Conservation (phyloP, 2,888 invertebrate genomes). For the Scaptomyza cyrtandrae region DNA sequence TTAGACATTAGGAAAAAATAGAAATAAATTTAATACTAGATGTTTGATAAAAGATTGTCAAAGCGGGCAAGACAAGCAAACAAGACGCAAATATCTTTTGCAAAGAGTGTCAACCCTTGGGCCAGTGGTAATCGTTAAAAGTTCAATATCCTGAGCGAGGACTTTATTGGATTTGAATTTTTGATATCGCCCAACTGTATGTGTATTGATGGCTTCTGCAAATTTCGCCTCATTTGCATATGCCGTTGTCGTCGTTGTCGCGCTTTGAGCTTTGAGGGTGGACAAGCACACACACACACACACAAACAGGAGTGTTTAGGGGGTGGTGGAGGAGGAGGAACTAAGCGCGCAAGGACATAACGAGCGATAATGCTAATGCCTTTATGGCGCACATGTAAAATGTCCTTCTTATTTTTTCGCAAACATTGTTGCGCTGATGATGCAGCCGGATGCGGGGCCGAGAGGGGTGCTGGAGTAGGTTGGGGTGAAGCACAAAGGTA, state of each 20-base stretch:
- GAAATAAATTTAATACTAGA: neutral
- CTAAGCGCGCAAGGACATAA: conserved; percentile 65
- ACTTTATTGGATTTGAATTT: conserved; percentile 75
- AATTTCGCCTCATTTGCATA: conserved; percentile 67
- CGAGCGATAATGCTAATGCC: conserved; percentile 82
- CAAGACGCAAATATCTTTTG: neutral
- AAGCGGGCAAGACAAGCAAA: conserved; percentile 11
- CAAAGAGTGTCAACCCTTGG: conserved; percentile 46
- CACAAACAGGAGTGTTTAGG: neutral
- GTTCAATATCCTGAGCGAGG: conserved; percentile 51
- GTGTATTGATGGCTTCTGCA: conserved; percentile 70
- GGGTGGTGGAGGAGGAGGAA: neutral
- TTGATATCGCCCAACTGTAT: conserved; percentile 64
- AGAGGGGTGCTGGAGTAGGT: neutral
- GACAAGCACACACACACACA: conserved; percentile 42
- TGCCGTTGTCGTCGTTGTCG: conserved; percentile 50
- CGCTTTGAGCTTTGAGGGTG: conserved; percentile 54
- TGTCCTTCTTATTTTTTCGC: conserved; percentile 73
- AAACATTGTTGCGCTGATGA: conserved; percentile 72
- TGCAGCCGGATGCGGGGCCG: conserved; percentile 39
- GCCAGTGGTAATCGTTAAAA: conserved; percentile 20
- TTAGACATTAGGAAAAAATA: neutral
- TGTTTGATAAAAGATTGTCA: conserved; percentile 7
- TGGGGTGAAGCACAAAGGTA: conserved; percentile 35
- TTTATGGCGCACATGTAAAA: conserved; percentile 79